Conservation (phyloP, 1,140 invertebrate species). For the Hormaphis cornu region DNA sequence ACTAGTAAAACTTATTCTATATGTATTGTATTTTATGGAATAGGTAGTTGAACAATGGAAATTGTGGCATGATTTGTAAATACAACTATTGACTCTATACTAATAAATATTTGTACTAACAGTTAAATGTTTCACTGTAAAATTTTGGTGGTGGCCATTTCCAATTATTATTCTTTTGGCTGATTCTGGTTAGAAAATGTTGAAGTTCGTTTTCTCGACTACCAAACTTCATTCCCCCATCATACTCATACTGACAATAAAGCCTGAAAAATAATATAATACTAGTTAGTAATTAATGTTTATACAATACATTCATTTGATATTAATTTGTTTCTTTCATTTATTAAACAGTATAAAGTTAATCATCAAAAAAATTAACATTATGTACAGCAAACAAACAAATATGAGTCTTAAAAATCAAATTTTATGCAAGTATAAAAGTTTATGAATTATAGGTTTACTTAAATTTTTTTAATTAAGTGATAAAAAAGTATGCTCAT, state of each 20-base stretch:
- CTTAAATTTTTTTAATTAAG: too few relatives aligned
- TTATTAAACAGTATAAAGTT: too few relatives aligned
- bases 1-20: neutral
- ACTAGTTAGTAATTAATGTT: neutral
- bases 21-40: neutral
- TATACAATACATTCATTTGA: neutral
- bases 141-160: slow-evolving; percentile 24
- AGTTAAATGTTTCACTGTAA: slow-evolving; percentile 7
- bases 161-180: neutral
- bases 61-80: neutral
- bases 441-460: too few relatives aligned
- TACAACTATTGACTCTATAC: neutral
- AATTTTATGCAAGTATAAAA: too few relatives aligned
- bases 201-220: slow-evolving; percentile 68
- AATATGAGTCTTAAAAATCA: too few relatives aligned
- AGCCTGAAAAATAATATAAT: slow-evolving; percentile 49
- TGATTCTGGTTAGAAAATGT: slow-evolving; percentile 61
- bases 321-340: too few relatives aligned
- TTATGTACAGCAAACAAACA: too few relatives aligned
- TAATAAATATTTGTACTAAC: neutral
- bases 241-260: slow-evolving; percentile 74
- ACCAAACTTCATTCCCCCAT: slow-evolving; percentile 55
- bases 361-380: too few relatives aligned
- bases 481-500: too few relatives aligned
- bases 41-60: too few relatives aligned